phyloP scores from a whole-genome alignment of 2,888 invertebrate species.

The Xestobium rufovillosum region DNA sequence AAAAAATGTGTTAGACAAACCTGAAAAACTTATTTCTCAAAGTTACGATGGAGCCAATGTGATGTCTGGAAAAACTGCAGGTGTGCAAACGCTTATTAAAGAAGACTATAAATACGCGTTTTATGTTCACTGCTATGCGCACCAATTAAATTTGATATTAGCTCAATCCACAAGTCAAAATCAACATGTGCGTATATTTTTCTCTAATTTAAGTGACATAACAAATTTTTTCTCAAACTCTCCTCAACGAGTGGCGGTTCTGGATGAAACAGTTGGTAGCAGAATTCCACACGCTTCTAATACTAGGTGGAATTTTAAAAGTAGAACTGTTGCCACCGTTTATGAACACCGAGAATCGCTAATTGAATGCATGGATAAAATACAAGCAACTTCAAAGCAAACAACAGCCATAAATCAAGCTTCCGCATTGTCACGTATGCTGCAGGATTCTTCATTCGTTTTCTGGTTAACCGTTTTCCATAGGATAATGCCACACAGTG shows the following conservation, averaged over 20 bases:
- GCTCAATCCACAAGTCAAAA: conserved; percentile 14
- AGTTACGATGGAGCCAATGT: conserved; percentile 27
- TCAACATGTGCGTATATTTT: conserved; percentile 19
- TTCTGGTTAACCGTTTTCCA: conserved; percentile 29
- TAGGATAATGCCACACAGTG: conserved; percentile 25
- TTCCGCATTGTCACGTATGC: conserved; percentile 10
- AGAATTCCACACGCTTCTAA: conserved; percentile 14
- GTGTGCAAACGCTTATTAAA: conserved; percentile 23
- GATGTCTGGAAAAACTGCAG: conserved; percentile 22
- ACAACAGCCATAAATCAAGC: conserved; percentile 19
- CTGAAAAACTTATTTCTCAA: conserved; percentile 10
- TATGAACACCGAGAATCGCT: conserved; percentile 23
- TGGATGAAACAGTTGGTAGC: conserved; percentile 21
- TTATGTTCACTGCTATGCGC: conserved; percentile 23
- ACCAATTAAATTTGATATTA: conserved; percentile 23
- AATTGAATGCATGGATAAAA: conserved; percentile 25
- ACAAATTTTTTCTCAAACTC: conserved; percentile 23
- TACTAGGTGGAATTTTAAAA: conserved; percentile 23
- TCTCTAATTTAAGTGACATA: conserved; percentile 19
- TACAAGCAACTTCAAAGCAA: conserved; percentile 19
- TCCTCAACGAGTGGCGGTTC: conserved; percentile 22
- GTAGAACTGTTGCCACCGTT: conserved; percentile 17
- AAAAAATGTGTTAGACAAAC: neutral
- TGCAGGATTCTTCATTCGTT: conserved; percentile 21
- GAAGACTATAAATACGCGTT: conserved; percentile 13